Evolutionary conservation across 2,888 invertebrate species (phyloP).

Genomic region (Eulithis prunata): DNA sequence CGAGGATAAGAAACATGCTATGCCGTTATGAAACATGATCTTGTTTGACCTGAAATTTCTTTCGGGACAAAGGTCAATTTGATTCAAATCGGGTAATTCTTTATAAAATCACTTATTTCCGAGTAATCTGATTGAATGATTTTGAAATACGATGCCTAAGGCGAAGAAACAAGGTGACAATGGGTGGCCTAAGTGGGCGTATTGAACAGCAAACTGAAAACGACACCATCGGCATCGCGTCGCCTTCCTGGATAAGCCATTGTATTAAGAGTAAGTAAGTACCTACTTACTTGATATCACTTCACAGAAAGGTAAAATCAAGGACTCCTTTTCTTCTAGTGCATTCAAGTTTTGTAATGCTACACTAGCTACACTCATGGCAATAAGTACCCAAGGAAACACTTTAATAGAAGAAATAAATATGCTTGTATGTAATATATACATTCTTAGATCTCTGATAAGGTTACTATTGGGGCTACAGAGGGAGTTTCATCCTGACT

Average conservation of each 20-base stretch:
- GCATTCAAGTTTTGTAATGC: too few species aligned
- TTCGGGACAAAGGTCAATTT: too few species aligned
- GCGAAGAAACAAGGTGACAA: conserved; percentile 65
- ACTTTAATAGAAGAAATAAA: too few species aligned
- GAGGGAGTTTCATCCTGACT: too few species aligned
- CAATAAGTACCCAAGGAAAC: too few species aligned
- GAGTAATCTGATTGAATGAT: conserved; percentile 46
- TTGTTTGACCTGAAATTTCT: too few species aligned
- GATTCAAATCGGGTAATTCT: conserved; percentile 20
- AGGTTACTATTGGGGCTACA: too few species aligned
- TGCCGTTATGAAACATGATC: too few species aligned
- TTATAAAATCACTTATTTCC: conserved; percentile 30
- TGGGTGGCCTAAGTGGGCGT: conserved; percentile 62
- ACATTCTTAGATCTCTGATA: too few species aligned
- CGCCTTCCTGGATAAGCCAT: conserved; percentile 53
- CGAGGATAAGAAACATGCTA: too few species aligned
- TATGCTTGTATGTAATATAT: too few species aligned
- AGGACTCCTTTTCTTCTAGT: neutral
- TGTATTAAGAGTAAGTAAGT: conserved; percentile 17
- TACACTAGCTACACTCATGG: too few species aligned
- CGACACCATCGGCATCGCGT: conserved; percentile 50
- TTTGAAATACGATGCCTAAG: conserved; percentile 60
- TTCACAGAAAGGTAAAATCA: conserved; percentile 16
- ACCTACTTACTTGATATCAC: neutral
- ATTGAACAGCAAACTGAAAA: conserved; percentile 52